Evolutionary conservation across 2,113 vertebrate species (phyloP).

Genomic region (Paralichthys olivaceus): DNA sequence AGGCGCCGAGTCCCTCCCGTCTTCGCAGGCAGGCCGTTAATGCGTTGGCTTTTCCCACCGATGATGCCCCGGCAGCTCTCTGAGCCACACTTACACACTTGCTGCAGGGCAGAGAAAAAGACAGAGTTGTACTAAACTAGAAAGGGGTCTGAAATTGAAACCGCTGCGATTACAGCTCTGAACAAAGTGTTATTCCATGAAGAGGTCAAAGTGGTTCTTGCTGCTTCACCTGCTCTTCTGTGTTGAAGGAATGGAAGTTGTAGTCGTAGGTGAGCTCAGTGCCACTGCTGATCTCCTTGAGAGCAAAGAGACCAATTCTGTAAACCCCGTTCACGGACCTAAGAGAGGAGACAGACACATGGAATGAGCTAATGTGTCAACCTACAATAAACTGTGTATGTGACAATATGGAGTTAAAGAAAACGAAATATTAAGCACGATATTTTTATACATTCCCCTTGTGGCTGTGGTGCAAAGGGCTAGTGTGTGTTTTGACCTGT

Average conservation of each 20-base stretch:
- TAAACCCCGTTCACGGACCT: slow-evolving; percentile 99
- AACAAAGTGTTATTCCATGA: background rate
- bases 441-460: too few relatives aligned
- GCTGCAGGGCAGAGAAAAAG: slow-evolving; percentile 77
- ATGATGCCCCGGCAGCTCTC: slow-evolving; percentile 98
- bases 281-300: slow-evolving; percentile 93
- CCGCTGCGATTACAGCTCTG: background rate
- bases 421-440: background rate
- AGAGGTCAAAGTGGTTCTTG: background rate
- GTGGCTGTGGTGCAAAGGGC: too few relatives aligned
- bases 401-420: background rate
- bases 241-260: slow-evolving; percentile 99
- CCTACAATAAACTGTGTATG: background rate
- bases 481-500: too few relatives aligned
- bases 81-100: slow-evolving; percentile 95
- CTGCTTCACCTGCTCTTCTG: slow-evolving; percentile 92
- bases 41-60: slow-evolving; percentile 94
- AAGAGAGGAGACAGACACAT: slow-evolving; percentile 14
- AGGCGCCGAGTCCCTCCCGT: slow-evolving; percentile 84
- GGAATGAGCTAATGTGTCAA: background rate
- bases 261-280: slow-evolving; percentile 98
- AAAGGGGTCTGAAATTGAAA: background rate
- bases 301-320: slow-evolving; percentile 94
- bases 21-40: slow-evolving; percentile 91
- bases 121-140: background rate